Base-by-base conservation (phyloP, 2,797 vertebrate genomes). In the Lophotriccus pileatus region DNA sequence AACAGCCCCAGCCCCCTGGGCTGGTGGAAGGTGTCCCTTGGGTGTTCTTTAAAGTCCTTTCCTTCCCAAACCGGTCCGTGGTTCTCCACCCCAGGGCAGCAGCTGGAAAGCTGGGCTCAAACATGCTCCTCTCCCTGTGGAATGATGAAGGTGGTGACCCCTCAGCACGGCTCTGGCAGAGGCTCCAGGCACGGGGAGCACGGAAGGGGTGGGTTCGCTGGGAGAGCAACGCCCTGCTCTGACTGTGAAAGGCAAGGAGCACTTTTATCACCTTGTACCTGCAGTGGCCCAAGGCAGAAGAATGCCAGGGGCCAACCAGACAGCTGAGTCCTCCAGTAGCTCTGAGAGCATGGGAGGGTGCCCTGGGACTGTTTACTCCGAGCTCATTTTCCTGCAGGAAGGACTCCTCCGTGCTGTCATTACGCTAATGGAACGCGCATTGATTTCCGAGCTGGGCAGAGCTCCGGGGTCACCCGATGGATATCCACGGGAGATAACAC, bases 381-480 rank as follows among this genome's bases (percentile, higher is more conserved):
- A 79, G n/a, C 52, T 81, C 43, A 52, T 82, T 41, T 44, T 62
- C 80, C 67, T 30, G 55, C 60, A 87, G 81, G 81, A 66, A 80
- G 78, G 64, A 83, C 27, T 70, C 24, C 43, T 73, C 67, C 0
- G 0, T 14, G 84, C 93, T 83, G 72, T 11, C 81, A 85, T 83
- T 25, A 46, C 52, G 17, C 93, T 92, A 82, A 95, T 90, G 88
- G 87, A 80, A 66, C 50, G 10, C 3, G 0, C 93, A 94, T 90
- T 63, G 78, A 96, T 95, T 86, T 64, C 78, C 49, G 60, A 67
- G 85, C 92, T 44, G 1, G 0, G 78, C 22, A 39, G 30, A 89
- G n/a, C 60, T 55, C 73, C 36, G 39, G 91, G 94, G 76, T 95
- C 84, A 85, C 84, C 80, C 21, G 3, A 83, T 84, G 81, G 80